phyloP scores from a whole-genome alignment of 1,140 invertebrate genomes.

The Lordiphosa collinella region DNA sequence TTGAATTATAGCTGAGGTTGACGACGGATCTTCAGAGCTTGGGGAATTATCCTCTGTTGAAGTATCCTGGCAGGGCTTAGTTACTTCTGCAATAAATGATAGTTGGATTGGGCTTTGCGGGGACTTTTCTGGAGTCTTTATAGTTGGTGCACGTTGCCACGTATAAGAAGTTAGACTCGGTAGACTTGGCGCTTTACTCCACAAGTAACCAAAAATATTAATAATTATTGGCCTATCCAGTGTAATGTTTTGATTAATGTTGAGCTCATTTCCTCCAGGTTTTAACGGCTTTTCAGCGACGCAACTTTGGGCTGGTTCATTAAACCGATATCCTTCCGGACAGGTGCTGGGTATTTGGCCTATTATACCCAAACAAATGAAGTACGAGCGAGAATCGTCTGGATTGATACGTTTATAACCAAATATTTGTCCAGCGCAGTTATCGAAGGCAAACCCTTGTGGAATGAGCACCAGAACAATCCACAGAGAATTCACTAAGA shows the following conservation, averaged over 20 bases:
- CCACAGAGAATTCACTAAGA: slow-evolving; percentile 49
- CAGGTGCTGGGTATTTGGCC: slow-evolving; percentile 36
- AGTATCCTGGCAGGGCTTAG: background rate
- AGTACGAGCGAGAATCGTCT: slow-evolving; percentile 40
- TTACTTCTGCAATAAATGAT: background rate
- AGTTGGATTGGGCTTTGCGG: background rate
- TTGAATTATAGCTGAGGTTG: background rate
- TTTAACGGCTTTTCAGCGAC: background rate
- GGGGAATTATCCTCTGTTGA: background rate
- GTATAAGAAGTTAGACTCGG: background rate
- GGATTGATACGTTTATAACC: slow-evolving; percentile 44
- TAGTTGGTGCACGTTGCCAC: background rate
- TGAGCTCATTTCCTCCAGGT: slow-evolving; percentile 5
- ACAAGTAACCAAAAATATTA: slow-evolving; percentile 45
- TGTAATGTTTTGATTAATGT: slow-evolving; percentile 31
- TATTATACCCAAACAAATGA: slow-evolving; percentile 41
- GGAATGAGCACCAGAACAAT: slow-evolving; percentile 45
- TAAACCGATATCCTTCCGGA: slow-evolving; percentile 27
- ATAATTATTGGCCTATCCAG: slow-evolving; percentile 48
- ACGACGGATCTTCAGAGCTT: background rate
- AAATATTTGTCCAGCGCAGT: slow-evolving; percentile 40
- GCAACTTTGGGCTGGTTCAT: slow-evolving; percentile 25
- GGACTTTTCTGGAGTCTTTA: background rate
- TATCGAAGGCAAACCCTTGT: slow-evolving; percentile 40
- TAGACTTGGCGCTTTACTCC: slow-evolving; percentile 14